phyloP scores from a whole-genome alignment of 1,140 invertebrate species.

The Mizuhopecten yessoensis region DNA sequence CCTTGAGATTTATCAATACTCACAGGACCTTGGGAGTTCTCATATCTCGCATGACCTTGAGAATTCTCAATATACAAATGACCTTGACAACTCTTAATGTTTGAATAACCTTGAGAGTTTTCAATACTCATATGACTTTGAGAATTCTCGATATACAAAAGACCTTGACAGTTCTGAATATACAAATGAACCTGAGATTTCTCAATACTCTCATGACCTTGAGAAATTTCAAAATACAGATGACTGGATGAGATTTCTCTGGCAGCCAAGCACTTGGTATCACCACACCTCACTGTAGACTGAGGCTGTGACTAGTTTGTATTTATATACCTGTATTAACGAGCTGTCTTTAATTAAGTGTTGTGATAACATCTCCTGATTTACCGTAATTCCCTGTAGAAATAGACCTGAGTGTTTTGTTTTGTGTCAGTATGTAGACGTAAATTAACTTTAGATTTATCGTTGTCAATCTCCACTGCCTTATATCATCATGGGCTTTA shows the following conservation, averaged over 20 bases:
- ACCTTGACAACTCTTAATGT: too few relatives aligned
- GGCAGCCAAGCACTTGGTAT: background rate
- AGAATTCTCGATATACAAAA: too few relatives aligned
- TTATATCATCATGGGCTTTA: background rate
- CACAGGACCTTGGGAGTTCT: too few relatives aligned
- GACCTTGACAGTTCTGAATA: too few relatives aligned
- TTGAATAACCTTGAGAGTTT: too few relatives aligned
- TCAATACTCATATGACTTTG: too few relatives aligned
- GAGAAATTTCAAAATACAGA: background rate
- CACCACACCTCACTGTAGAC: background rate
- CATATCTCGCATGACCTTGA: too few relatives aligned
- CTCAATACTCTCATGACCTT: too few relatives aligned
- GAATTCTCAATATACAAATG: too few relatives aligned
- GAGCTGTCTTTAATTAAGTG: background rate
- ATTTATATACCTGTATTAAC: background rate
- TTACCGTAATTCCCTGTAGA: background rate
- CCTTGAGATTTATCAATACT: too few relatives aligned
- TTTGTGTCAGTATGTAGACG: slow-evolving; percentile 7
- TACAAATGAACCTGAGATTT: background rate
- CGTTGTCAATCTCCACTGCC: background rate
- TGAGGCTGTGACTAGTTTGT: background rate
- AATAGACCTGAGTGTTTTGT: background rate
- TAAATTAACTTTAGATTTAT: too few relatives aligned
- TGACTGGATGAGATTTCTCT: background rate
- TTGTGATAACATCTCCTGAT: background rate